These are phyloP conservation scores for Xenus cinereus DNA, from an alignment of 2,113 vertebrate genomes.

Conservation along the genomic window DNA sequence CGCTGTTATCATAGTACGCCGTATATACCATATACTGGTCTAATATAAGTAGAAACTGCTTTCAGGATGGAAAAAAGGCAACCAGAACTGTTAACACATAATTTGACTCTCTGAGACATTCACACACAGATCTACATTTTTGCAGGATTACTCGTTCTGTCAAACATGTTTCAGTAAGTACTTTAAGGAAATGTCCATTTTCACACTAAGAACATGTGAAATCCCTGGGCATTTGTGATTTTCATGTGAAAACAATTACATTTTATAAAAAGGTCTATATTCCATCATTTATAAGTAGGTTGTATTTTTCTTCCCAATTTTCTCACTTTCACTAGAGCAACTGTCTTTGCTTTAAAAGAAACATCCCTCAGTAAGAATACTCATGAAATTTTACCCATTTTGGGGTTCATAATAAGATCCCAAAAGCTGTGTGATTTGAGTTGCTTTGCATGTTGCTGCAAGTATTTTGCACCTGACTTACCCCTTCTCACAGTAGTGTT, in stretches of 20 bases:
- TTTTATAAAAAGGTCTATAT: neutral
- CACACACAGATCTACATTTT: neutral
- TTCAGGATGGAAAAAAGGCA: neutral
- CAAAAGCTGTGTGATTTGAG: neutral
- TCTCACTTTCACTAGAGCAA: neutral
- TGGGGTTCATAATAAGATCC: neutral
- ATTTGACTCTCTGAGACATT: neutral
- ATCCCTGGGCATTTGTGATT: neutral
- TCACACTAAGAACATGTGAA: neutral
- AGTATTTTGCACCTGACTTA: neutral
- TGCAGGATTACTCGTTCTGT: neutral
- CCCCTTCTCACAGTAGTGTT: neutral
- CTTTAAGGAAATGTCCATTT: neutral
- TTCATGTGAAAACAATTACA: neutral
- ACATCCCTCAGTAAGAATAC: neutral
- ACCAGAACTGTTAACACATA: neutral
- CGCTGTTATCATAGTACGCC: neutral
- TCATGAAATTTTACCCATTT: rapidly evolving
- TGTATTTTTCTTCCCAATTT: neutral
- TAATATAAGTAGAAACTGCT: neutral
- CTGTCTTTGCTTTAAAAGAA: neutral
- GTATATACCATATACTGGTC: neutral
- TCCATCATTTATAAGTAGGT: neutral
- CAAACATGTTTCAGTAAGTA: neutral
- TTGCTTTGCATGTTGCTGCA: neutral